These are phyloP conservation scores for Eupristina koningsbergeri DNA, from an alignment of 1,140 invertebrate genomes.

Conservation along the genomic window DNA sequence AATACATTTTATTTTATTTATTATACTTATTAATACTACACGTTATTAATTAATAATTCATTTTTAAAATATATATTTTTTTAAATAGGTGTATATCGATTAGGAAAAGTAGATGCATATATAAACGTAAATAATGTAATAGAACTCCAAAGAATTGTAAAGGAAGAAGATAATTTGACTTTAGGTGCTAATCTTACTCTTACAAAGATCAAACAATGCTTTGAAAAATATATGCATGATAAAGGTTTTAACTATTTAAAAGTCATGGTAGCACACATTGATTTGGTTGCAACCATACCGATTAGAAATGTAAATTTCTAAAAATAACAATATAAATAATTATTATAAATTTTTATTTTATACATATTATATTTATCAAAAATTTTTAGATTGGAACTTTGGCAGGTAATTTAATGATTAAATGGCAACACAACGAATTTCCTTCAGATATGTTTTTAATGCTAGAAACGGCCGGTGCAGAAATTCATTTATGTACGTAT, in stretches of 20 bases:
- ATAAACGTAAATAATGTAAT: slow-evolving; percentile 83
- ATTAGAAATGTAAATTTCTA: slow-evolving; percentile 80
- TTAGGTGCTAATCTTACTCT: slow-evolving; percentile 80
- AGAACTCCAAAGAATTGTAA: slow-evolving; percentile 75
- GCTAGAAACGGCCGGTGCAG: slow-evolving; percentile 79
- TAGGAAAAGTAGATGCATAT: slow-evolving; percentile 74
- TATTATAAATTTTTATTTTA: background rate
- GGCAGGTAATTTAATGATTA: slow-evolving; percentile 86
- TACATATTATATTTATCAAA: background rate
- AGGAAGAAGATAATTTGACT: slow-evolving; percentile 72
- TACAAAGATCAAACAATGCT: slow-evolving; percentile 77
- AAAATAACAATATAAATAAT: background rate
- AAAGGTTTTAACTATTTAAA: slow-evolving; percentile 75
- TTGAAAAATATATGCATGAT: slow-evolving; percentile 73
- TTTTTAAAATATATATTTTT: background rate
- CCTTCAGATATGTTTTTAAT: slow-evolving; percentile 85
- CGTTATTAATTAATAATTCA: too few relatives aligned
- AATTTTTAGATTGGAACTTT: slow-evolving; percentile 78
- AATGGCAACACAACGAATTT: slow-evolving; percentile 80
- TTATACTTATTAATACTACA: too few relatives aligned
- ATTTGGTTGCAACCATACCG: slow-evolving; percentile 82
- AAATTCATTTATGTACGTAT: slow-evolving; percentile 77
- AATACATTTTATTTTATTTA: background rate
- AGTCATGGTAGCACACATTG: slow-evolving; percentile 78
- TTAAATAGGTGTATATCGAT: slow-evolving; percentile 77